Base-by-base conservation (phyloP, 2,888 invertebrate genomes). In the Thymelicus sylvestris region DNA sequence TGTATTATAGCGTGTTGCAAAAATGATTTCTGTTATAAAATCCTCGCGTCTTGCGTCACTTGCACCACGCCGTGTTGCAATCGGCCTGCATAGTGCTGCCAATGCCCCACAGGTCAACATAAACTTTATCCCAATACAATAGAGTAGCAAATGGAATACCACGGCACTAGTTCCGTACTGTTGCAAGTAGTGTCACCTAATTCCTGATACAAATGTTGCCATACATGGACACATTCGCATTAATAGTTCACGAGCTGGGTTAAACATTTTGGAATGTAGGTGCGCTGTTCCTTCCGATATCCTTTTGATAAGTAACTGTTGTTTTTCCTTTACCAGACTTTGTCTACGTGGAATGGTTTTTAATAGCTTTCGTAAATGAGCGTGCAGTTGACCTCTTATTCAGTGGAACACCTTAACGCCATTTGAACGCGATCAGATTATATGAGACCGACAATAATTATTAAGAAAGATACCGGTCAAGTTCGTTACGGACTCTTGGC, bases 141-240 rank as follows among this genome's bases (percentile, higher is more conserved):
- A 67, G 60, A 67, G 61, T 24, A 6, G 41, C 24, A 19, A 24
- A 38, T 67, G 10, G 12, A 15, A 55, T 7, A 7, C 31, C 0
- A 44, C n/a, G 39, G 12, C 38, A n/a, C n/a, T 8, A 62, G 68
- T 63, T 68, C 68, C 68, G 62, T 55, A 68, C 44, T 60, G 15
- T 63, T 68, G 62, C 68, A 68, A 62, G 61, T 61, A 57, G 24
- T 68, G 57, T 68, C 68, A 68, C 62, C 68, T 57, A 63, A 63
- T 63, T 68, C 63, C 68, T 7, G 41, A 63, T 48, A 68, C 55
- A 41, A 41, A 44, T 55, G 62, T 62, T 63, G 57, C 68, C 15
- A 57, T 68, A 68, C 13, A 44, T 63, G 66, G 57, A 12, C 38
- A 61, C 50, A 55, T 55, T 52, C 38, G 52, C 31, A 44, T 44